Percentiles rank a stretch among this genome's conserved stretches.
Evolutionary conservation across 2,113 vertebrate species (phyloP).

Genomic region (Misgurnus mizolepis): DNA sequence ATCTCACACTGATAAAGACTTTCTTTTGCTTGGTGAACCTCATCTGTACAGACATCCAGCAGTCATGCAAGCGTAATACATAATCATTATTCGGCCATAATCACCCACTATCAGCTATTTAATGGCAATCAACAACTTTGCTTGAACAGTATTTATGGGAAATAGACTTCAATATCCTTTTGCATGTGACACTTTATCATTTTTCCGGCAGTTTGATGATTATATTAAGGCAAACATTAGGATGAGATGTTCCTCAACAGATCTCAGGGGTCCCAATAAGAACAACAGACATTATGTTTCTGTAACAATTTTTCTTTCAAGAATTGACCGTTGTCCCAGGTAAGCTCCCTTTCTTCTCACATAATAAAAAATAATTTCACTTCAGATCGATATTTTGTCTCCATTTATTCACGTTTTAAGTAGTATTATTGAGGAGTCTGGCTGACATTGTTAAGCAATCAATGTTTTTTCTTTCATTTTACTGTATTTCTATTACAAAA

Average conservation of each 20-base stretch:
- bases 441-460: too few species aligned
- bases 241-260: constrained; percentile 21
- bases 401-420: too few species aligned
- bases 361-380: too few species aligned
- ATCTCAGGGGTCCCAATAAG: too few species aligned
- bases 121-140: constrained; percentile 22
- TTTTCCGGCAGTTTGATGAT: neutral
- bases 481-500: too few species aligned
- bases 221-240: constrained; percentile 37
- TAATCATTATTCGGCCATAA: constrained; percentile 41
- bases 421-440: too few species aligned
- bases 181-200: constrained; percentile 39
- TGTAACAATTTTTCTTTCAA: too few species aligned
- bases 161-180: constrained; percentile 28
- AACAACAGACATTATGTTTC: too few species aligned
- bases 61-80: constrained; percentile 21
- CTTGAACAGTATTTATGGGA: constrained; percentile 30
- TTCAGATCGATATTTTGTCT: too few species aligned
- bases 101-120: constrained; percentile 36
- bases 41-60: constrained; percentile 29
- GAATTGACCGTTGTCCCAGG: too few species aligned
- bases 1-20: constrained; percentile 28
- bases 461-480: too few species aligned
- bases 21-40: neutral
- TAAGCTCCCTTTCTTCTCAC: too few species aligned